Base-by-base conservation (phyloP, 2,888 invertebrate genomes). In the Oligia fasciuncula region DNA sequence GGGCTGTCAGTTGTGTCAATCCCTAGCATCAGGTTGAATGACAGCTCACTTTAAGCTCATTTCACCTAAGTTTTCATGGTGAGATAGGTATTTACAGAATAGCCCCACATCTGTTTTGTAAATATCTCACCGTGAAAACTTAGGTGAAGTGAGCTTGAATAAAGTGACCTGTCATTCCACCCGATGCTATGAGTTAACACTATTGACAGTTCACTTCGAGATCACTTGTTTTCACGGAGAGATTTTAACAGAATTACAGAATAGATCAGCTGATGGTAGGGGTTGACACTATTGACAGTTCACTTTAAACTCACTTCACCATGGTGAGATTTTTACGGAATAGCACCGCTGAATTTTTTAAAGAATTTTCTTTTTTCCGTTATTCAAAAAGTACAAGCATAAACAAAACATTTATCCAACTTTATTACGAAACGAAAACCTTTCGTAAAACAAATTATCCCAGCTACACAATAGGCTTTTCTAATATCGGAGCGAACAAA, bases 371-470 rank as follows among this genome's bases (percentile, higher is more conserved):
- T n/a, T 6, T n/a, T 40, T 57, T 71, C 40, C 43, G 3, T 17
- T 17, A 62, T 14, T 13, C 14, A 73, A 49, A 63, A 17, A 62
- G 17, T 68, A 67, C 40, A 73, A 6, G 76, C 68, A 63, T 86
- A 73, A 79, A 80, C 80, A 82, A 84, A 87, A 86, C 80, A 83
- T 85, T 86, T 84, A 87, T 85, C 87, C 89, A 87, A 88, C 87
- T 88, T 89, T 88, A 85, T 91, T 89, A 87, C 76, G 74, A 73
- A 75, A 81, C 76, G 84, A 89, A 94, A 93, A 90, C 91, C 91
- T 88, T 88, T 87, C 90, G 88, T 93, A 95, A 95, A 95, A 95
- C 94, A 95, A 95, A 95, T 95, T 95, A 94, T 93, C 90, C 92
- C 51, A 35, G 83, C 84, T 83, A 60, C 88, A 95, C 95, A 95